phyloP scores from a whole-genome alignment of 2,888 invertebrate genomes.

The Mesoligia furuncula region DNA sequence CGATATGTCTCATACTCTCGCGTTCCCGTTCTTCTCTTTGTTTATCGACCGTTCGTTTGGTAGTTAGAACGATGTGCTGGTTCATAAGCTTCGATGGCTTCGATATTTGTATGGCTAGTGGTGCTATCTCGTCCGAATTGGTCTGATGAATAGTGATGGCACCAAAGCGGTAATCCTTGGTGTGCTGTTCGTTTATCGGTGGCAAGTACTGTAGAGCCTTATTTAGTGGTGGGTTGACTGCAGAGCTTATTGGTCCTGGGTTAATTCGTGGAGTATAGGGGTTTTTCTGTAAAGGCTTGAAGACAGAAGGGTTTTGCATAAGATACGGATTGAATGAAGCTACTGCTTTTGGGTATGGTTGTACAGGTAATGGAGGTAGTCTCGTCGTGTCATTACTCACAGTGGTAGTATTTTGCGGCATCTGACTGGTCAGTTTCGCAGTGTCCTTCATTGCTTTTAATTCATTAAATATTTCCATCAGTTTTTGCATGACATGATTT shows the following conservation, averaged over 20 bases:
- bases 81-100: slow-evolving; percentile 74
- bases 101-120: slow-evolving; percentile 76
- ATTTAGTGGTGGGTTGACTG: slow-evolving; percentile 1
- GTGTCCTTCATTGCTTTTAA: slow-evolving; percentile 71
- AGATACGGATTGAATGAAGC: slow-evolving; percentile 36
- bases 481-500: slow-evolving; percentile 70
- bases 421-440: slow-evolving; percentile 30
- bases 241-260: slow-evolving; percentile 1
- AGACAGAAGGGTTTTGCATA: slow-evolving; percentile 4
- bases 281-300: slow-evolving; percentile 9
- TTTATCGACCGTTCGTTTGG: slow-evolving; percentile 57
- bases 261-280: slow-evolving; percentile 6
- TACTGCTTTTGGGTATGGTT: background rate
- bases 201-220: slow-evolving; percentile 7
- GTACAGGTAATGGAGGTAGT: slow-evolving; percentile 1
- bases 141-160: slow-evolving; percentile 84
- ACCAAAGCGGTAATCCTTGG: slow-evolving; percentile 10
- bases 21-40: slow-evolving; percentile 32
- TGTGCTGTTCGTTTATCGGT: slow-evolving; percentile 20
- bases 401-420: slow-evolving; percentile 2
- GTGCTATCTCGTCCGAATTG: slow-evolving; percentile 80
- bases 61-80: slow-evolving; percentile 79
- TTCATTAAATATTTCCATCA: slow-evolving; percentile 76
- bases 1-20: slow-evolving; percentile 34
- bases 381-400: background rate